A percentile compares a stretch with the other conserved stretches of the same genome.
phyloP scores from a whole-genome alignment of 2,797 vertebrate genomes.

The Helarctos malayanus region DNA sequence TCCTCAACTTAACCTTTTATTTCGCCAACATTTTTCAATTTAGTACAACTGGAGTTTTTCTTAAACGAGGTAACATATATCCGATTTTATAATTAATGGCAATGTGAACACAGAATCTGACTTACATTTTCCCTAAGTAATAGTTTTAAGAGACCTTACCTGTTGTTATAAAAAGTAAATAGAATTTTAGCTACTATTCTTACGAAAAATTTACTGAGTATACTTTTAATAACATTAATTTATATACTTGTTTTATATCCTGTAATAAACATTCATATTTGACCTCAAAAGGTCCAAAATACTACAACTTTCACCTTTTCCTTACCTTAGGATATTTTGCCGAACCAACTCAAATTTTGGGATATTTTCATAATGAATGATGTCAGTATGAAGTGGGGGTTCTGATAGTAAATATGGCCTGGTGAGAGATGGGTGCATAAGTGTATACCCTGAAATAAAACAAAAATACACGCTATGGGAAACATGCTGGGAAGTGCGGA shows the following conservation, averaged over 20 bases:
- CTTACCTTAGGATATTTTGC: constrained; percentile 98
- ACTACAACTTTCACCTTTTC: not conserved
- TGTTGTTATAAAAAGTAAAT: not conserved
- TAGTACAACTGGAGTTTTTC: not conserved
- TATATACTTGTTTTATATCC: not conserved
- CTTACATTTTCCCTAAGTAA: not conserved
- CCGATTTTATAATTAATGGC: constrained; percentile 50
- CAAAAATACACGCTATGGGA: not conserved
- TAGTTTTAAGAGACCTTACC: constrained; percentile 21
- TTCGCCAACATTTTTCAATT: constrained; percentile 37
- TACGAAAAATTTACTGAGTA: not conserved
- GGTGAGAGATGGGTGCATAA: constrained; percentile 98
- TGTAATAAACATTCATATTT: not conserved
- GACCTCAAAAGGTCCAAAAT: not conserved
- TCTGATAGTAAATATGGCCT: constrained; percentile 97
- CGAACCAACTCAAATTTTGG: constrained; percentile 95
- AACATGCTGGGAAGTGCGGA: not conserved
- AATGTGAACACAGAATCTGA: not conserved
- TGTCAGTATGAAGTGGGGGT: constrained; percentile 97
- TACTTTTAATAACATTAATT: constrained; percentile 14
- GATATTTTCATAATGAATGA: constrained; percentile 99
- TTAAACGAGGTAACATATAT: not conserved
- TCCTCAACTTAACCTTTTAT: not conserved
- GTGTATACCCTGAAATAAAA: constrained; percentile 95
- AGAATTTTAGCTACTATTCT: constrained; percentile 23